Conservation (phyloP, 2,888 invertebrate genomes). For the Phyto melanocephala region DNA sequence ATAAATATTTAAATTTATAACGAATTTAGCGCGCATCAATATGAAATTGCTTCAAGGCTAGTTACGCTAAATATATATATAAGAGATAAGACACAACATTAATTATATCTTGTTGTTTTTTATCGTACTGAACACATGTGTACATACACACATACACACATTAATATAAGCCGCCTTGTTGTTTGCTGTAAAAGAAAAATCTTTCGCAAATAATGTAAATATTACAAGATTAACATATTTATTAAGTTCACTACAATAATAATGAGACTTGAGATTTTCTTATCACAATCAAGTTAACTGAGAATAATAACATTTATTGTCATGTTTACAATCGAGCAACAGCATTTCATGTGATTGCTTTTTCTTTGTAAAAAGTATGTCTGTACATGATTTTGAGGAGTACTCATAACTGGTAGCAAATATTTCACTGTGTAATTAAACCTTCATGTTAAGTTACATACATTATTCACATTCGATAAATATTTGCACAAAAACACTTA, state of each 20-base stretch:
- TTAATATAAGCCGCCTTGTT: background rate
- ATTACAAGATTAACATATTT: background rate
- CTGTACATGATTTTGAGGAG: no score
- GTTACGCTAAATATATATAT: background rate
- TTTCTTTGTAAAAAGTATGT: no score
- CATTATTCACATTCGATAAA: no score
- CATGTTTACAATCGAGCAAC: background rate
- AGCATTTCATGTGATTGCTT: conserved; percentile 23
- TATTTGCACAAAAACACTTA: no score
- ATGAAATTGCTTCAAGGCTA: background rate
- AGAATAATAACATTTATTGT: conserved; percentile 44
- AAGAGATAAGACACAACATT: background rate
- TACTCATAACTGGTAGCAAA: no score
- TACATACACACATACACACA: no score
- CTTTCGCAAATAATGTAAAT: background rate
- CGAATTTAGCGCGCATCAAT: background rate
- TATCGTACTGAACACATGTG: no score
- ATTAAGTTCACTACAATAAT: background rate
- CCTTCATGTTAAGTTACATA: no score
- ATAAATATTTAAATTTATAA: background rate
- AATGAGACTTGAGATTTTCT: background rate
- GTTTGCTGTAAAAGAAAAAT: background rate
- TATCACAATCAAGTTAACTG: background rate
- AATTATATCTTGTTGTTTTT: background rate
- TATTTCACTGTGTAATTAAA: no score